Evolutionary conservation across 1,140 invertebrate species (phyloP).

Genomic region (Drosophila setifemur): DNA sequence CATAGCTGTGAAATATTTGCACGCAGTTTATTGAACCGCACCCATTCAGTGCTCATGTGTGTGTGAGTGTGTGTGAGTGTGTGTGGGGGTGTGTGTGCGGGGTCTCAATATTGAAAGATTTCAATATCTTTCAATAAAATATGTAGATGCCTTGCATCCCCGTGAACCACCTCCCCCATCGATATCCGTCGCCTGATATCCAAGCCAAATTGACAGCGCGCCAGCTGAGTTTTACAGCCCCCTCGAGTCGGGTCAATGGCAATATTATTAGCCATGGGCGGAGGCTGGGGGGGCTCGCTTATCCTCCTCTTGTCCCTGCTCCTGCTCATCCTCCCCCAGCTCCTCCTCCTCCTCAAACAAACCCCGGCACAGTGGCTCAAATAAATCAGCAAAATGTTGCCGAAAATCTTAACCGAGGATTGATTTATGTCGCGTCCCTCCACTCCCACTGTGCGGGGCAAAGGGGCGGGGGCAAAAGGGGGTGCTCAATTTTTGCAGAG

Average conservation of each 20-base stretch:
- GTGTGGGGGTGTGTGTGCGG: not conserved
- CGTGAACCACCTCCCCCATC: not conserved
- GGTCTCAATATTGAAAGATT: conserved; percentile 72
- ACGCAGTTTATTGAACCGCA: too few relatives aligned
- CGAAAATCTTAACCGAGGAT: conserved; percentile 31
- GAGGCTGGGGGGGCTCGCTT: not conserved
- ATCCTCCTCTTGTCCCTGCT: not conserved
- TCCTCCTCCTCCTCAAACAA: too few relatives aligned
- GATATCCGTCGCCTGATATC: not conserved
- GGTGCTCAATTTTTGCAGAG: not conserved
- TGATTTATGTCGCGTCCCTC: conserved; percentile 10
- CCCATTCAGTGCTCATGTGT: conserved; percentile 4
- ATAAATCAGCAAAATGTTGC: conserved; percentile 29
- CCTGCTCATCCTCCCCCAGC: too few relatives aligned
- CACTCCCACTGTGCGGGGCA: not conserved
- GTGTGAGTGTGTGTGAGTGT: not conserved
- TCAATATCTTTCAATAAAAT: conserved; percentile 82
- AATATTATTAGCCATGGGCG: conserved; percentile 67
- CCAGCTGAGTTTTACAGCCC: conserved; percentile 75
- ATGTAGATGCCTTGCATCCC: conserved; percentile 67
- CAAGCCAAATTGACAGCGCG: conserved; percentile 69
- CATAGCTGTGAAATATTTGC: too few relatives aligned
- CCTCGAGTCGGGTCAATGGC: conserved; percentile 66
- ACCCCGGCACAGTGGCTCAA: conserved; percentile 14
- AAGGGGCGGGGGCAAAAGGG: too few relatives aligned